These are phyloP conservation scores for Dendropsophus ebraccatus DNA, from an alignment of 2,113 vertebrate species.

Conservation along the genomic window DNA sequence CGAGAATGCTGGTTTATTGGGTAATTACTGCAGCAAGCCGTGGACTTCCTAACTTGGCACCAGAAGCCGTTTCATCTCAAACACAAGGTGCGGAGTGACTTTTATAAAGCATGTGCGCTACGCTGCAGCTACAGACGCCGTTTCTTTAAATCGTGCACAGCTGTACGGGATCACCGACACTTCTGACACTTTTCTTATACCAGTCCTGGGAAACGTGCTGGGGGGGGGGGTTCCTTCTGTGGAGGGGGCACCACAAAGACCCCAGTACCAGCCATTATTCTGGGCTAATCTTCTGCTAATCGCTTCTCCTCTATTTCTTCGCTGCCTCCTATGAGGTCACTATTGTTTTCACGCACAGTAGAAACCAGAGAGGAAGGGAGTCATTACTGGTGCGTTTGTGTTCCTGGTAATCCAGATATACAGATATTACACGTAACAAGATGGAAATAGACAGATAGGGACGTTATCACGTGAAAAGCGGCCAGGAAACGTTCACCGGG, in stretches of 20 bases:
- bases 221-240: neutral
- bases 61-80: slow-evolving; percentile 5
- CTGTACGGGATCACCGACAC: slow-evolving; percentile 37
- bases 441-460: neutral
- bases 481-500: neutral
- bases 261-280: slow-evolving; percentile 2
- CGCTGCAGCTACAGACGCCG: neutral
- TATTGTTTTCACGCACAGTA: slow-evolving; percentile 19
- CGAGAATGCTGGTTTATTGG: neutral
- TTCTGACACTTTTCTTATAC: neutral
- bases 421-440: slow-evolving; percentile 9
- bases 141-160: slow-evolving; percentile 24
- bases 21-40: neutral
- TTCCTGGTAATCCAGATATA: neutral
- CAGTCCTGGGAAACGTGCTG: slow-evolving; percentile 38
- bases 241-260: slow-evolving; percentile 26
- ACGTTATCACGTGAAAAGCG: neutral
- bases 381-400: neutral
- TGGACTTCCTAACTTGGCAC: neutral
- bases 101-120: neutral
- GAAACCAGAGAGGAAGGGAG: neutral
- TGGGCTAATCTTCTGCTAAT: slow-evolving; percentile 40
- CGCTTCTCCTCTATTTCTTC: slow-evolving; percentile 21
- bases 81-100: slow-evolving; percentile 33
- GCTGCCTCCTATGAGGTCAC: neutral